Evolutionary conservation across 2,797 vertebrate species (phyloP).

Genomic region (Eulemur mongoz): DNA sequence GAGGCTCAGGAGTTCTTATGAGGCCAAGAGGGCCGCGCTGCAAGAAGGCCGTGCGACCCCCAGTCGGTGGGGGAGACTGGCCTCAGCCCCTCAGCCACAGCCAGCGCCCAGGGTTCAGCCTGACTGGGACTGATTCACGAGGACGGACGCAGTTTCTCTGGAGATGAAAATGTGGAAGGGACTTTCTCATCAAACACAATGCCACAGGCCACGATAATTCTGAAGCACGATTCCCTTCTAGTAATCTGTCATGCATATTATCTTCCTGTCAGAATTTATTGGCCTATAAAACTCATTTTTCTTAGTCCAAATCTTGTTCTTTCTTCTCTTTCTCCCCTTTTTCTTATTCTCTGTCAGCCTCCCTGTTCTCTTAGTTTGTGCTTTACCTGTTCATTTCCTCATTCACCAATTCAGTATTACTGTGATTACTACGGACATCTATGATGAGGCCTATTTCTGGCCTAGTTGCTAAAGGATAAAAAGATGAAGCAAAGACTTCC

Average conservation of each 20-base stretch:
- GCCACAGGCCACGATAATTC: background rate
- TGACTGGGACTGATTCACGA: background rate
- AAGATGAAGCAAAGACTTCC: background rate
- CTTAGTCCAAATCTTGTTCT: background rate
- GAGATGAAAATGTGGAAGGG: background rate
- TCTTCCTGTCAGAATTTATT: slow-evolving; percentile 10
- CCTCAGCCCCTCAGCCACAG: background rate
- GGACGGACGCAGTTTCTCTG: background rate
- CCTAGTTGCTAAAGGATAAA: background rate
- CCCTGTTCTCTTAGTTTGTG: background rate
- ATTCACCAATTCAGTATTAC: background rate
- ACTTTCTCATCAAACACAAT: background rate
- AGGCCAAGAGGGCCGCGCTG: background rate
- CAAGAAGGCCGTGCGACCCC: background rate
- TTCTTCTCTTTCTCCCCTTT: background rate
- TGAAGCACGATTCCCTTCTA: background rate
- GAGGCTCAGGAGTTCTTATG: background rate
- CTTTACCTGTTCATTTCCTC: background rate
- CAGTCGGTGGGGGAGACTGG: background rate
- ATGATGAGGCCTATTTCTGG: background rate
- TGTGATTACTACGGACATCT: background rate
- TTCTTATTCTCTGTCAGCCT: background rate
- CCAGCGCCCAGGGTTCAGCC: background rate
- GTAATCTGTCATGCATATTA: slow-evolving; percentile 10
- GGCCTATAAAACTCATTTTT: background rate